A percentile compares a stretch with the other conserved stretches of the same genome.
These are phyloP conservation scores for Drosophila sp. DNA, from an alignment of 1,140 invertebrate genomes.

Conservation along the genomic window DNA sequence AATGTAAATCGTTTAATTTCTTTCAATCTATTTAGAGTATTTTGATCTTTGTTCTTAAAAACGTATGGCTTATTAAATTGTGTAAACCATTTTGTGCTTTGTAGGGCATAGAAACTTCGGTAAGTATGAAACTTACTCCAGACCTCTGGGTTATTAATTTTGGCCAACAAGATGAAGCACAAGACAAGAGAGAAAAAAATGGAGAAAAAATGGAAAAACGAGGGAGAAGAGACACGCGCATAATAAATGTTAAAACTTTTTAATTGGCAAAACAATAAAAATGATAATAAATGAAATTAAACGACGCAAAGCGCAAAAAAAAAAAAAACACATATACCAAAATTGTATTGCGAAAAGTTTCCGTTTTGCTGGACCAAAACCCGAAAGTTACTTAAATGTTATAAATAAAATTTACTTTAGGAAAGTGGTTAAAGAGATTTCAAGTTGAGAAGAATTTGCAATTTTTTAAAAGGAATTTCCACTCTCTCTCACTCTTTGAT, in stretches of 20 bases:
- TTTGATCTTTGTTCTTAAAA: too few species aligned
- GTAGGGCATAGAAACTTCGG: not conserved
- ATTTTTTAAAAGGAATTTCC: too few species aligned
- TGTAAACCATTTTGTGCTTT: too few species aligned
- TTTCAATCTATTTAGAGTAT: too few species aligned
- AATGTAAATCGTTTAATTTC: too few species aligned
- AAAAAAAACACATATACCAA: constrained; percentile 2
- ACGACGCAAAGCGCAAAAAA: constrained; percentile 28
- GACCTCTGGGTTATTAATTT: constrained; percentile 1
- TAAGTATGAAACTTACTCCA: not conserved
- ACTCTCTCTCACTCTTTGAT: not conserved
- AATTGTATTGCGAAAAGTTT: constrained; percentile 34
- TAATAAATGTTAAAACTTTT: constrained; percentile 75
- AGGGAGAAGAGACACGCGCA: constrained; percentile 27
- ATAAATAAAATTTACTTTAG: not conserved
- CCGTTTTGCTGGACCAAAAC: not conserved
- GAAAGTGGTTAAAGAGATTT: not conserved
- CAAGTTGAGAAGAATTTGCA: not conserved
- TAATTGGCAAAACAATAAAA: constrained; percentile 76
- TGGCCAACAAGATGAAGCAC: constrained; percentile 5
- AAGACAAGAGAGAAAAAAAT: not conserved
- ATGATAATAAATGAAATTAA: constrained; percentile 77
- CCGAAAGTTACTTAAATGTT: not conserved
- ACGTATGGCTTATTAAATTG: too few species aligned
- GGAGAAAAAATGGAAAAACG: constrained; percentile 4